Evolutionary conservation across 1,140 invertebrate genomes (phyloP), one percentile per base, ranked within the genome.

Genomic region (Scaptomyza hsui): DNA sequence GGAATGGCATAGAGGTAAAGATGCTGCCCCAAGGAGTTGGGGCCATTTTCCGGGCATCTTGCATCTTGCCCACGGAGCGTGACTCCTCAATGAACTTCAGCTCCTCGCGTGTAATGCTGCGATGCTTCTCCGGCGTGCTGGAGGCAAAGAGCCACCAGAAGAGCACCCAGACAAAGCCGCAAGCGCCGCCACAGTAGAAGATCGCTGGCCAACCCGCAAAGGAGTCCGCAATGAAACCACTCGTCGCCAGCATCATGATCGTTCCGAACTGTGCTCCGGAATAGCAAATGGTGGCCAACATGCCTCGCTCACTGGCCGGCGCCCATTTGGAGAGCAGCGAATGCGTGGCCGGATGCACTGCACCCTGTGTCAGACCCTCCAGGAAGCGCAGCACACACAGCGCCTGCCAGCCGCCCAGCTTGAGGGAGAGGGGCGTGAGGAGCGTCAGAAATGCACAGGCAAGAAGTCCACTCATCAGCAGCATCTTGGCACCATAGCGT

Each of bases 331-430:
- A 94, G 49, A 98, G 92, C 15, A 98, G 90, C 0, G 94, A 94
- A 78, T 98, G 97, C 4, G 96, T 93, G 37, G 94, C 94, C 0
- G 97, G 97, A 88, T 96, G 95, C n/a, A 96, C 93, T 4, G 96
- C 94, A 19, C 97, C 97, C 92, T 98, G 95, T 37, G 92, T 93
- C 0, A 98, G 88, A 0, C 97, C 97, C 91, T 96, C 94, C 0
- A 96, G 65, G 0, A 97, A 93, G 35, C 97, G 93, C 12, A 94
- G 89, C 75, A 91, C 88, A 82, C 79, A 79, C n/a, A 62, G 90
- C 15, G 93, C 92, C 78, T 94, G 78, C 94, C 94, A 95, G 13
- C 93, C 94, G 2, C 94, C 93, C 7, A 76, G n/a, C 4, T 71
- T 53, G 12, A 89, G 60, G 0, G 68, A 68, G 1, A 89, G 41